These are phyloP conservation scores for Apis dorsata DNA, from an alignment of 1,140 invertebrate species.

Conservation along the genomic window DNA sequence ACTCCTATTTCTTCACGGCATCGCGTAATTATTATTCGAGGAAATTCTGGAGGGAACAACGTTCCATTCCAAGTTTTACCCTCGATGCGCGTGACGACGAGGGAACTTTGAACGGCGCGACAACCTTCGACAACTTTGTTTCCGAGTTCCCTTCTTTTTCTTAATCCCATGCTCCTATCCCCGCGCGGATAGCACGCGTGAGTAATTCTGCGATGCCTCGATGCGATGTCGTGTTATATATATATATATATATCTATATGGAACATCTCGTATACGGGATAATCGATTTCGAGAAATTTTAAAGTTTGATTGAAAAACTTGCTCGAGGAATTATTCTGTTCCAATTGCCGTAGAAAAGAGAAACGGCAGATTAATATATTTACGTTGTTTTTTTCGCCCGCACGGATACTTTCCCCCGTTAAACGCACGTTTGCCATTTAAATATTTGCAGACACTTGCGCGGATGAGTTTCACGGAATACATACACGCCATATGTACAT, in stretches of 20 bases:
- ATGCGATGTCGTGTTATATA: no score
- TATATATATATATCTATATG: no score
- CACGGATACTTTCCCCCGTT: not conserved
- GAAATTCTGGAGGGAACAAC: not conserved
- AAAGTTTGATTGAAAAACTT: not conserved
- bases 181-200: not conserved
- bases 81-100: not conserved
- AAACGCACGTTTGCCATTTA: not conserved
- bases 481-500: not conserved
- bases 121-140: not conserved
- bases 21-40: slow-evolving; percentile 7
- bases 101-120: slow-evolving; percentile 9
- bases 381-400: not conserved
- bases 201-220: not conserved
- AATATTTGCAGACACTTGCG: not conserved
- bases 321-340: not conserved
- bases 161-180: not conserved
- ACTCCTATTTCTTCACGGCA: slow-evolving; percentile 4
- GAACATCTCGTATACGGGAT: not conserved
- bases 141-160: not conserved
- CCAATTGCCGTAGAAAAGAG: not conserved
- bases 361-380: not conserved
- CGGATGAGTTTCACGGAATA: not conserved
- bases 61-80: not conserved
- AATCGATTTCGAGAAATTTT: no score